Evolutionary conservation across 2,797 vertebrate genomes (phyloP).

Genomic region (Epinephelus malabaricus): DNA sequence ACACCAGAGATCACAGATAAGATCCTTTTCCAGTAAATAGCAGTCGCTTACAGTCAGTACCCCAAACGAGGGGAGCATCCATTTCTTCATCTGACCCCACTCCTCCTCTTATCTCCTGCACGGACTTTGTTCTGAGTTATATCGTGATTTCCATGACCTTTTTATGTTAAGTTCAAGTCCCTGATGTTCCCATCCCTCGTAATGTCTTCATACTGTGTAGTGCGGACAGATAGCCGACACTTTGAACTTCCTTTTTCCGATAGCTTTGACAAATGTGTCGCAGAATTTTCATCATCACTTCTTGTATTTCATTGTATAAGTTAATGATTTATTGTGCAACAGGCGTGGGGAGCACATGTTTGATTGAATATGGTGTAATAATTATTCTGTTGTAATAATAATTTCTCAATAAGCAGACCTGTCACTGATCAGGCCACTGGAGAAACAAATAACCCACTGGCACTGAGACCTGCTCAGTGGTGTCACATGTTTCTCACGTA

Average conservation of each 20-base stretch:
- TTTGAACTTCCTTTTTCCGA: background rate
- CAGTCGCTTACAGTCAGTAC: too few species aligned
- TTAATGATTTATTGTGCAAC: conserved; percentile 16
- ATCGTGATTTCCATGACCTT: conserved; percentile 8
- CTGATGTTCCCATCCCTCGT: background rate
- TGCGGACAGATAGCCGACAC: background rate
- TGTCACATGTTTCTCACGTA: background rate
- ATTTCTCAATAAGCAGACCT: background rate
- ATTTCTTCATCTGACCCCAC: background rate
- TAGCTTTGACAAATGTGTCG: background rate
- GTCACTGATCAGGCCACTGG: background rate
- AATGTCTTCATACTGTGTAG: background rate
- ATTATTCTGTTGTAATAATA: background rate
- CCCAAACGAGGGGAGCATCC: too few species aligned
- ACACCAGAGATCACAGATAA: background rate
- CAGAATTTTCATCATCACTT: background rate
- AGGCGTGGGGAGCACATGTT: background rate
- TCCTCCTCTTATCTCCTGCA: conserved; percentile 32
- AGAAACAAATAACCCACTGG: background rate
- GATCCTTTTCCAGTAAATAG: background rate
- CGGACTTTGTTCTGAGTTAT: conserved; percentile 26
- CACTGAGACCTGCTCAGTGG: too few species aligned
- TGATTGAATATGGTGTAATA: conserved; percentile 24
- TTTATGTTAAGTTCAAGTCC: background rate
- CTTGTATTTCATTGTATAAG: background rate